phyloP scores from a whole-genome alignment of 2,113 vertebrate species.

The Platycercus adscitus region DNA sequence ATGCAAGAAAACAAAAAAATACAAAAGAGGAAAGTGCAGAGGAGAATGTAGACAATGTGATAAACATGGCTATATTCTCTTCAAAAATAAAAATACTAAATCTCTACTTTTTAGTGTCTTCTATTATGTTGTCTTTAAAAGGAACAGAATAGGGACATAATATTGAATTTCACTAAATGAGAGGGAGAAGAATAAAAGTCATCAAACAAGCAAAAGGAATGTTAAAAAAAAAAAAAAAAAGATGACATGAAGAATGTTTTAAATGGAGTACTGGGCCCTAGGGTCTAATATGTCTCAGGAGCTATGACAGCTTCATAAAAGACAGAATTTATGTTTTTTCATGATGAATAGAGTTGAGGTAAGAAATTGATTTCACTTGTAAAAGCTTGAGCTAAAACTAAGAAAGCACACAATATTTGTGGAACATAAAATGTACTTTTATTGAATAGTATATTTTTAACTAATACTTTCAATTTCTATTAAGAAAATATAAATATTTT shows the following conservation, averaged over 20 bases:
- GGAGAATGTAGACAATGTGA: background rate
- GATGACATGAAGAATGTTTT: background rate
- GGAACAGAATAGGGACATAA: background rate
- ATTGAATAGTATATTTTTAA: background rate
- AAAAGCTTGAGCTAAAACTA: background rate
- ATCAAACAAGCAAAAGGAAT: background rate
- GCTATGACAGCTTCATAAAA: constrained; percentile 20
- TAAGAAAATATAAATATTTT: background rate
- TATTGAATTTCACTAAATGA: background rate
- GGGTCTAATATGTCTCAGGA: constrained; percentile 35
- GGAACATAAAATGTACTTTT: background rate
- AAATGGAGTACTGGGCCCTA: background rate
- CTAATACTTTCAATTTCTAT: background rate
- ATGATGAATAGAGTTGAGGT: background rate
- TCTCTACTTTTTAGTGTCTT: background rate
- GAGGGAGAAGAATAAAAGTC: background rate
- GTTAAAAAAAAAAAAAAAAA: background rate
- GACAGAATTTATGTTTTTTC: background rate
- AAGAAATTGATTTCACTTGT: background rate
- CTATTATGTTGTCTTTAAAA: background rate
- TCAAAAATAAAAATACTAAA: background rate
- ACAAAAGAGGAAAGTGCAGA: background rate
- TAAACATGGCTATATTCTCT: background rate
- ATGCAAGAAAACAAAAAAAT: background rate
- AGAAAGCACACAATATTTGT: background rate